Base-by-base conservation (phyloP, 2,113 vertebrate genomes). In the Gnathochromis pfefferi region DNA sequence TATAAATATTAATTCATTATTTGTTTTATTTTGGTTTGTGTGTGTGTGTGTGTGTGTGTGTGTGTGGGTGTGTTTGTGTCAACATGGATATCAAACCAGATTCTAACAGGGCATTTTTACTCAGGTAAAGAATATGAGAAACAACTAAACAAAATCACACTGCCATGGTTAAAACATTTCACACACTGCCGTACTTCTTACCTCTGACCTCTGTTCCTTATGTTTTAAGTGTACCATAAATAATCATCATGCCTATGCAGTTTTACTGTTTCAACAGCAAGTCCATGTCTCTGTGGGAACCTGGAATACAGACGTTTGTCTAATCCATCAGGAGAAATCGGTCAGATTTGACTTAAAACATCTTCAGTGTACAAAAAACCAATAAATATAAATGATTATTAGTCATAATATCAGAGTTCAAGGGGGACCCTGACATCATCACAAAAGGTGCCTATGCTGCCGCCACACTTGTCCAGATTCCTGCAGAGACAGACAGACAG, bases 401-500 rank as follows among this genome's bases (percentile, higher is more conserved):
- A 63, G 58, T 63, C 60, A 65, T 35, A 65, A 38, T 65, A 38
- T 38, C 60, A 38, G 60, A 13, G 7, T 13, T 68, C 11, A 68
- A 40, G 60, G 33, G 33, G 33, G 0, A 38, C 60, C 10, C 10
- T 38, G 7, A 13, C 60, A 65, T 21, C 17, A 38, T 21, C 17
- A 38, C 7, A 38, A 65, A 35, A 65, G 19, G 4, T n/a, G 9
- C 0, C 6, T 35, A n/a, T 0, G 17, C 31, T 38, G 10, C 33
- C 0, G 1, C 63, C 19, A 68, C 19, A 68, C 19, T 68, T 38
- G 33, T 68, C 33, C 63, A 68, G 33, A 21, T 68, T 40, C 7
- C 7, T 13, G 33, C 19, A 40, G 63, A 38, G 19, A 13, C 33
- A 0, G 63, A 19, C 63, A 38, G 19, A 13, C 33, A 0, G 63